These are phyloP conservation scores for Agrotis ipsilon DNA, from an alignment of 2,888 invertebrate species.

Conservation along the genomic window DNA sequence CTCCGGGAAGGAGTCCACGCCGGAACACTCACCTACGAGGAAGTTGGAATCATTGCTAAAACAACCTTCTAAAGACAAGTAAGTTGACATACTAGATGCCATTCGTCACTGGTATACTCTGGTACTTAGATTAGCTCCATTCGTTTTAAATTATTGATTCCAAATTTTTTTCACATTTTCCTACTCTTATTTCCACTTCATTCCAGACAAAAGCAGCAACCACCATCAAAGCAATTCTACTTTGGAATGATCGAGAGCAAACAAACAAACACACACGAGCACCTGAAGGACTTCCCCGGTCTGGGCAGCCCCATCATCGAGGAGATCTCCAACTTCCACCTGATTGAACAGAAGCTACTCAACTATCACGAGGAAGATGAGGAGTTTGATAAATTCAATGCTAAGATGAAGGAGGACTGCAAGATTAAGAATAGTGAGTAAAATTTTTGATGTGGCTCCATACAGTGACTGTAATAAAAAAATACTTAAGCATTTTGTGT, in stretches of 20 bases:
- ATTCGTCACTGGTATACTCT: no score
- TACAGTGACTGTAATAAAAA: no score
- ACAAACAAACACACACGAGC: constrained; percentile 78
- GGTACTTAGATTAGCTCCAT: no score
- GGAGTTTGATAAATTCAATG: constrained; percentile 86
- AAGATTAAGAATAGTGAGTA: constrained; percentile 81
- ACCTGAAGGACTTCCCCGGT: constrained; percentile 86
- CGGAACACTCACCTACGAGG: constrained; percentile 91
- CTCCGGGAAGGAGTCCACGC: constrained; percentile 92
- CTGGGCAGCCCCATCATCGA: constrained; percentile 87
- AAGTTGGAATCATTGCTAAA: constrained; percentile 73
- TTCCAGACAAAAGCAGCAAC: constrained; percentile 77
- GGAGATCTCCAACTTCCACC: constrained; percentile 85
- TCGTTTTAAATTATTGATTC: no score
- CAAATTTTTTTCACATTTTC: no score
- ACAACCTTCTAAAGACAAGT: constrained; percentile 76
- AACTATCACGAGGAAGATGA: constrained; percentile 85
- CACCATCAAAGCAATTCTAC: constrained; percentile 92
- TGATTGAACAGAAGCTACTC: constrained; percentile 86
- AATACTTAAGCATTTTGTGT: no score
- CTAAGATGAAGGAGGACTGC: constrained; percentile 81
- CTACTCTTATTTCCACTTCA: not conserved
- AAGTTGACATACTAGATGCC: constrained; percentile 58
- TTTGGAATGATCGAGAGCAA: constrained; percentile 94
- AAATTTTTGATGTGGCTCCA: not conserved